phyloP scores from a whole-genome alignment of 2,797 vertebrate species.

The Trichosurus vulpecula region DNA sequence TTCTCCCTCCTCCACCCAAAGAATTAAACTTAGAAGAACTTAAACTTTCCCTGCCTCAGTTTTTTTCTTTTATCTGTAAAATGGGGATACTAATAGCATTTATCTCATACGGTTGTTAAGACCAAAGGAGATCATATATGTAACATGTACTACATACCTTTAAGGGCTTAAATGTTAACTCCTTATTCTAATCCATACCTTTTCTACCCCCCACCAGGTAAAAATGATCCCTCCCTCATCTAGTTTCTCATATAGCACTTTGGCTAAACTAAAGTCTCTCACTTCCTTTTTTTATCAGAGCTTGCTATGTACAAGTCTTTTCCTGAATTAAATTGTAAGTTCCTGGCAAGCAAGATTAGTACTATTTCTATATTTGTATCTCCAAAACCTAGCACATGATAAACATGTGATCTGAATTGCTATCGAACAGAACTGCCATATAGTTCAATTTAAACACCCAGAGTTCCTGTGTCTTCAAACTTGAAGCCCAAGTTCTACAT shows the following conservation, averaged over 20 bases:
- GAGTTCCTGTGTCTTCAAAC: neutral
- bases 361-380: neutral
- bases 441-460: slow-evolving; percentile 9
- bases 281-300: neutral
- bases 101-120: neutral
- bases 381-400: neutral
- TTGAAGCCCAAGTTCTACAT: neutral
- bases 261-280: neutral
- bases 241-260: neutral
- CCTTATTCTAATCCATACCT: neutral
- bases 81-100: neutral
- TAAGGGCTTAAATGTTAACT: neutral
- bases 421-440: neutral
- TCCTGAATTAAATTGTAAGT: neutral
- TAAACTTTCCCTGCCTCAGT: neutral
- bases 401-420: neutral
- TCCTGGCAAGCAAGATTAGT: neutral
- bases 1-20: neutral
- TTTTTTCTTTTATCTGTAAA: neutral
- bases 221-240: neutral
- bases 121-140: neutral
- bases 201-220: neutral
- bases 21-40: neutral
- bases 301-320: neutral
- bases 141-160: neutral